phyloP scores from a whole-genome alignment of 2,888 invertebrate genomes.

The Phymatocera aterrima region DNA sequence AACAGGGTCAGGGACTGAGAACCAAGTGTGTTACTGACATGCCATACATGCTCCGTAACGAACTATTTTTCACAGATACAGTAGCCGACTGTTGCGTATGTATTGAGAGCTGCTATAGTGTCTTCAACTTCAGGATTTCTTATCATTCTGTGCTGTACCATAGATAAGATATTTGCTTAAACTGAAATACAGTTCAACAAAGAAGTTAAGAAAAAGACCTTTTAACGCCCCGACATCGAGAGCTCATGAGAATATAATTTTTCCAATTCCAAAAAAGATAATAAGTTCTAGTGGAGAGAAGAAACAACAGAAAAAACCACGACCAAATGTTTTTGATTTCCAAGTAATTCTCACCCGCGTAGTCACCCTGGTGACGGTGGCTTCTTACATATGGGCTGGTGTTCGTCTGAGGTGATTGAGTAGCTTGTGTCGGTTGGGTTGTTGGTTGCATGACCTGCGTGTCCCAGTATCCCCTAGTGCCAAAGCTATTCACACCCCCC shows the following conservation, averaged over 20 bases:
- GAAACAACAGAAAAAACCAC: too few relatives aligned
- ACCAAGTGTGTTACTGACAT: background rate
- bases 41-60: background rate
- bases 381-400: constrained; percentile 66
- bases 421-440: constrained; percentile 50
- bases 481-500: constrained; percentile 55
- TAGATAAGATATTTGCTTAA: constrained; percentile 11
- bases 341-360: constrained; percentile 62
- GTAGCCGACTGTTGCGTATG: too few relatives aligned
- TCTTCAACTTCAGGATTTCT: background rate
- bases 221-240: background rate
- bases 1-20: constrained; percentile 17
- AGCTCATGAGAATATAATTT: background rate
- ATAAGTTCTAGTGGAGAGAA: background rate
- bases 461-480: constrained; percentile 70
- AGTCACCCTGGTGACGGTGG: constrained; percentile 68
- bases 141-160: background rate
- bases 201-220: background rate
- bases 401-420: constrained; percentile 57
- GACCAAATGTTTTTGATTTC: background rate
- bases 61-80: background rate
- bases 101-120: background rate
- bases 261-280: too few relatives aligned
- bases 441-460: constrained; percentile 67
- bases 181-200: background rate